A percentile compares a stretch with the other conserved stretches of the same genome.
Conservation (phyloP, 64 coral and sea anemone species). For the Stichodactyla helianthus region DNA sequence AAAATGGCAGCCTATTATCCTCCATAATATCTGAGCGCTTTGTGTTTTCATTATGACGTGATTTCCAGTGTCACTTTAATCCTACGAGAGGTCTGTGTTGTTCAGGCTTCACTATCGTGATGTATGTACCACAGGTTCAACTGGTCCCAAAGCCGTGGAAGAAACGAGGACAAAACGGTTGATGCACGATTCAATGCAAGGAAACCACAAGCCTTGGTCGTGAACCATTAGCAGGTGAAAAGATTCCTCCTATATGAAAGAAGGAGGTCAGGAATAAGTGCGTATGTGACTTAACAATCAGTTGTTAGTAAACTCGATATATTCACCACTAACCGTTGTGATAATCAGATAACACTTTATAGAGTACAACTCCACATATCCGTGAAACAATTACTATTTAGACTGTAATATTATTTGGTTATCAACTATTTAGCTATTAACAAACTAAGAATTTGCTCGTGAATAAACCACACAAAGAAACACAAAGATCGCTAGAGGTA, state of each 20-base stretch:
- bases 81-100: background rate
- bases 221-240: background rate
- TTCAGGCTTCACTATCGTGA: background rate
- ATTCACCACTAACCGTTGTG: too few species aligned
- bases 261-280: background rate
- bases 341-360: too few species aligned
- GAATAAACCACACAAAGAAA: too few species aligned
- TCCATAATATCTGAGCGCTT: background rate
- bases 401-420: too few species aligned
- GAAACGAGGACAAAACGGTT: background rate
- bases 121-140: background rate
- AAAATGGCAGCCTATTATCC: background rate
- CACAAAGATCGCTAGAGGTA: too few species aligned
- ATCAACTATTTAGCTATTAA: too few species aligned
- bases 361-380: too few species aligned
- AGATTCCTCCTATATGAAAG: background rate
- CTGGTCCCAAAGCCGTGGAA: background rate
- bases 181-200: background rate
- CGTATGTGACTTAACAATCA: background rate
- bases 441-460: too few species aligned
- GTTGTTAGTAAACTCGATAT: background rate
- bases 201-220: background rate
- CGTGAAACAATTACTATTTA: too few species aligned
- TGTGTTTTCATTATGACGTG: background rate
- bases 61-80: background rate